Base-by-base conservation (phyloP, 2,888 invertebrate genomes). In the Acrobasis suavella region DNA sequence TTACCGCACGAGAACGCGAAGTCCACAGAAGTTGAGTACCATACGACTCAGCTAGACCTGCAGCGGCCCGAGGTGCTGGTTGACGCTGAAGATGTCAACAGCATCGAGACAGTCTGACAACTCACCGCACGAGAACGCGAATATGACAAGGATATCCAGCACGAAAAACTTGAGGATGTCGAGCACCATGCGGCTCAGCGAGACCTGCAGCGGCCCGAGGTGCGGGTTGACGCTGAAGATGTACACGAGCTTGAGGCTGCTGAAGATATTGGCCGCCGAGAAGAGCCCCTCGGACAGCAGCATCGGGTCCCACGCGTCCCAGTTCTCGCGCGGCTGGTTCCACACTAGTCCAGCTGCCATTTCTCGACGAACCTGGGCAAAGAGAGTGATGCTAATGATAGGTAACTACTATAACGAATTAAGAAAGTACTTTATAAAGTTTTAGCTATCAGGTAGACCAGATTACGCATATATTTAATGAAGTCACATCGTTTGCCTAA, bases 221-320 rank as follows among this genome's bases (percentile, higher is more conserved):
- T 98, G 98, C 49, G 98, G 98, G 93, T 98, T 98, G 64, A 99
- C 98, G 73, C 98, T 98, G 92, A 98, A 98, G 89, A 98, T 98
- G 93, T 98, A 98, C 76, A 99, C 98, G 83, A 99, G 94, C 91
- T 99, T 99, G 74, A 99, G 94, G 71, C 97, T 97, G 89, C 97
- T 98, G 94, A 86, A 94, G 88, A 99, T 99, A 92, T 99, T 99
- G 70, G 99, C 99, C 16, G 99, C 98, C 15, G 99, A 99, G 92
- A 99, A 99, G 62, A 99, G 94, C 42, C 98, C 98, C 88, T 98
- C 98, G 37, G 98, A 97, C n/a, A 94, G 85, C 73, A 99, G 94
- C 96, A 98, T 99, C 16, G 99, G 99, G 88, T 99, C 99, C 97
- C 98, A 99, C 8, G 98, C 96, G 88, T 99, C 98, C 99, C 99